Percentiles rank a stretch among this genome's conserved stretches.
These are phyloP conservation scores for Diadophis punctatus DNA, from an alignment of 2,113 vertebrate species.

Conservation along the genomic window DNA sequence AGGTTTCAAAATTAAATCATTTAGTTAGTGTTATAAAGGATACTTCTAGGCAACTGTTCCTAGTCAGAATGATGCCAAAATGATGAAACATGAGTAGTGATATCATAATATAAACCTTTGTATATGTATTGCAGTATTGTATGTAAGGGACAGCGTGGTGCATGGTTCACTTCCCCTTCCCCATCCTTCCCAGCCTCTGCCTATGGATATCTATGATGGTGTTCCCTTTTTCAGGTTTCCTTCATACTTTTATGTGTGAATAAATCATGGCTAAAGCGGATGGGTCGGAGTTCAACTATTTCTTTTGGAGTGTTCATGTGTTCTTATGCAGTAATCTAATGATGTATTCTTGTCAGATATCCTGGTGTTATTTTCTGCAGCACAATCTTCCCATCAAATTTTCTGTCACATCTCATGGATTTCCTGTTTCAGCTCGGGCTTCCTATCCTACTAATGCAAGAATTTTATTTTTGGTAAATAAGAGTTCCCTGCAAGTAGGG, in stretches of 20 bases:
- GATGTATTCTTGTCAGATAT: not conserved
- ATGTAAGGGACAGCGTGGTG: not conserved
- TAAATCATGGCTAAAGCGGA: slow-evolving; percentile 27
- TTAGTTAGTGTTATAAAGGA: not conserved
- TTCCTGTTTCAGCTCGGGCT: not conserved
- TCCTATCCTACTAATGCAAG: not conserved
- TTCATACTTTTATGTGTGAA: not conserved
- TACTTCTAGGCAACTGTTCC: not conserved
- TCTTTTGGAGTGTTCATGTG: not conserved
- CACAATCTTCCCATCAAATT: not conserved
- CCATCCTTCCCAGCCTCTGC: not conserved
- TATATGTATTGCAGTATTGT: not conserved
- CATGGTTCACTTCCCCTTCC: not conserved
- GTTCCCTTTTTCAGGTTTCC: slow-evolving; percentile 7
- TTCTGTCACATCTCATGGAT: not conserved
- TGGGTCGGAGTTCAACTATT: slow-evolving; percentile 13
- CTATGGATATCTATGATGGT: not conserved
- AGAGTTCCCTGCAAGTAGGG: not conserved
- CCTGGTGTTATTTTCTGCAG: not conserved
- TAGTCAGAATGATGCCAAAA: not conserved
- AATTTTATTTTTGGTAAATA: not conserved
- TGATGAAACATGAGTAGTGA: not conserved
- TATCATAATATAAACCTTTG: not conserved
- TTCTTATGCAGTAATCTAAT: not conserved
- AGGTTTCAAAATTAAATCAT: not conserved